Evolutionary conservation across 2,113 vertebrate species (phyloP).

Genomic region (Cynoglossus semilaevis): DNA sequence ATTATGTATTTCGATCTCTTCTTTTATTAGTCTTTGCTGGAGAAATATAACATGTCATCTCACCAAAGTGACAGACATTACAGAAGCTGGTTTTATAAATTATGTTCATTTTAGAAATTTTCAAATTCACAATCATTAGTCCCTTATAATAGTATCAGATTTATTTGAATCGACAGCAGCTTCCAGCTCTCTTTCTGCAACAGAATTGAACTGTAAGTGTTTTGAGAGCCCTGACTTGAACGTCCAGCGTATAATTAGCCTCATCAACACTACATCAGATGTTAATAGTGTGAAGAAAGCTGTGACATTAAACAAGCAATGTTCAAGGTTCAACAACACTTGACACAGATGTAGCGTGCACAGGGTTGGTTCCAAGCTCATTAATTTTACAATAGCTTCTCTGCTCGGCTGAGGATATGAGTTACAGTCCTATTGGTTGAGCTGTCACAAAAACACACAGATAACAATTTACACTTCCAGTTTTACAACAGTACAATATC

Average conservation of each 20-base stretch:
- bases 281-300: slow-evolving; percentile 13
- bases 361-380: slow-evolving; percentile 13
- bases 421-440: slow-evolving; percentile 20
- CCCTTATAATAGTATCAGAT: too few species aligned
- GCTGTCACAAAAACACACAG: slow-evolving; percentile 16
- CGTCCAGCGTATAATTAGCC: slow-evolving; percentile 7
- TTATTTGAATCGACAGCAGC: too few species aligned
- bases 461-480: not conserved
- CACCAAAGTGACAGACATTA: not conserved
- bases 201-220: not conserved
- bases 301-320: slow-evolving; percentile 3
- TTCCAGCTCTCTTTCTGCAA: too few species aligned
- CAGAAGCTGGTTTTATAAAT: not conserved
- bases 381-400: slow-evolving; percentile 22
- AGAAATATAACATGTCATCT: not conserved
- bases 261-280: slow-evolving; percentile 15
- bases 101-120: not conserved
- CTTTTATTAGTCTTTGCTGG: not conserved
- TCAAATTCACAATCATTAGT: too few species aligned
- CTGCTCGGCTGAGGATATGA: slow-evolving; percentile 17
- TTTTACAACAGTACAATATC: slow-evolving; percentile 1
- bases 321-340: slow-evolving; percentile 5
- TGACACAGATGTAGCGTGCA: slow-evolving; percentile 6
- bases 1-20: slow-evolving; percentile 12
- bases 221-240: slow-evolving; percentile 12